A percentile compares a stretch with the other conserved stretches of the same genome.
phyloP scores from a whole-genome alignment of 2,797 vertebrate species.

The Lacerta viridis region DNA sequence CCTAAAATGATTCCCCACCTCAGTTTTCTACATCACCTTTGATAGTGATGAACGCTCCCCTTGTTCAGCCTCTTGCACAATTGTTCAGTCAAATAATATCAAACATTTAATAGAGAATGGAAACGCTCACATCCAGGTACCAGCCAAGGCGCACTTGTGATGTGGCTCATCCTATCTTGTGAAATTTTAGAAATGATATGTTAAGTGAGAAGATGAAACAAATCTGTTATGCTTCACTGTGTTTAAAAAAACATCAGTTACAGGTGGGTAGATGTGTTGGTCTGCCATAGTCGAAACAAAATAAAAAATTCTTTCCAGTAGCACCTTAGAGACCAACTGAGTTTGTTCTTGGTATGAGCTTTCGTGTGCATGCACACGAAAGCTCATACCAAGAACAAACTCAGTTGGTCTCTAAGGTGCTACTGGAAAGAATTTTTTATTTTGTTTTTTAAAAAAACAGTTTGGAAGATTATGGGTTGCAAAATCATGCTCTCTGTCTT shows the following conservation, averaged over 20 bases:
- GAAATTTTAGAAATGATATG: not conserved
- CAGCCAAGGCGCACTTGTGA: not conserved
- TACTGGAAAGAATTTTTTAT: no score
- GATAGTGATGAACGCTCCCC: not conserved
- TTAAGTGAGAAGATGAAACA: not conserved
- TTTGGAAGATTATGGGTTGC: not conserved
- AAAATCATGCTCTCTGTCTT: not conserved
- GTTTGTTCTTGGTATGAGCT: no score
- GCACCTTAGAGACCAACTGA: no score
- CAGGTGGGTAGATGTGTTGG: no score
- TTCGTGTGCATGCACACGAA: no score
- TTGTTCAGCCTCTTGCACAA: not conserved
- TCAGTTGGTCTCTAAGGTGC: no score
- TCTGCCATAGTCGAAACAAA: no score
- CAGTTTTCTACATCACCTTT: not conserved
- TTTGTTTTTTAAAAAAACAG: no score
- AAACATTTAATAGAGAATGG: not conserved
- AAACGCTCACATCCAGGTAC: not conserved
- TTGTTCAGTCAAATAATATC: no score
- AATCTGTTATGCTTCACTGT: not conserved
- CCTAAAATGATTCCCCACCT: not conserved
- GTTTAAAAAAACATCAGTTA: no score
- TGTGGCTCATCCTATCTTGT: not conserved
- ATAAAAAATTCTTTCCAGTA: no score
- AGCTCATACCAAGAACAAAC: no score